phyloP scores from a whole-genome alignment of 1,140 invertebrate species.

The Melanaphis sacchari region DNA sequence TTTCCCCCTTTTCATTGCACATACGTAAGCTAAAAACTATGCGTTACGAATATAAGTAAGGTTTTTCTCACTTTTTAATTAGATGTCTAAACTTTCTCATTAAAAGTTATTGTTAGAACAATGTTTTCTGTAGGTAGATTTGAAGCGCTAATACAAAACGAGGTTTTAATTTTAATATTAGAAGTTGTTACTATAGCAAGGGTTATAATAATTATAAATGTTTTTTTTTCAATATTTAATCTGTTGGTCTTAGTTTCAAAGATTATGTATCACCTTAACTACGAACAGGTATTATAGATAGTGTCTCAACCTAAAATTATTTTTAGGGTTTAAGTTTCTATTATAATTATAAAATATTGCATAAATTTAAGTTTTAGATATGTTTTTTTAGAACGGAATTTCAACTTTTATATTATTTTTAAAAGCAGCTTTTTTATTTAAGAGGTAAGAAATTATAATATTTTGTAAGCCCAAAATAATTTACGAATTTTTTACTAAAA shows the following conservation, averaged over 20 bases:
- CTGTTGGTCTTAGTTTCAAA: neutral
- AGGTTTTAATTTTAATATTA: neutral
- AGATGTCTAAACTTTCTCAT: constrained; percentile 17
- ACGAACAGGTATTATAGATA: too few relatives aligned
- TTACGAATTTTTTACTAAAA: too few relatives aligned
- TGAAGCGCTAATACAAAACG: neutral
- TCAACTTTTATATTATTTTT: too few relatives aligned
- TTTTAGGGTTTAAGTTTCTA: too few relatives aligned
- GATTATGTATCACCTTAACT: too few relatives aligned
- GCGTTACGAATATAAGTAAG: neutral
- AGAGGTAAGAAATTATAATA: too few relatives aligned
- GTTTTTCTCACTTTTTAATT: neutral
- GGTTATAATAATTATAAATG: neutral
- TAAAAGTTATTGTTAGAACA: neutral
- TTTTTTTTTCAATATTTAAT: neutral
- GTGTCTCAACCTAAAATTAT: too few relatives aligned
- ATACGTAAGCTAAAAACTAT: neutral
- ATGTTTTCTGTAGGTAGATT: constrained; percentile 17
- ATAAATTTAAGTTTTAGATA: too few relatives aligned
- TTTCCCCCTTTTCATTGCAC: neutral
- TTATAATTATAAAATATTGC: too few relatives aligned
- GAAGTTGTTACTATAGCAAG: neutral
- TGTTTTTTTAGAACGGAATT: too few relatives aligned
- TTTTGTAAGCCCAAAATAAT: too few relatives aligned
- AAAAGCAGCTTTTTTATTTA: too few relatives aligned